Percentiles rank a stretch among this genome's conserved stretches.
These are phyloP conservation scores for Lamellibrachia columna DNA, from an alignment of 2,888 invertebrate genomes.

Conservation along the genomic window DNA sequence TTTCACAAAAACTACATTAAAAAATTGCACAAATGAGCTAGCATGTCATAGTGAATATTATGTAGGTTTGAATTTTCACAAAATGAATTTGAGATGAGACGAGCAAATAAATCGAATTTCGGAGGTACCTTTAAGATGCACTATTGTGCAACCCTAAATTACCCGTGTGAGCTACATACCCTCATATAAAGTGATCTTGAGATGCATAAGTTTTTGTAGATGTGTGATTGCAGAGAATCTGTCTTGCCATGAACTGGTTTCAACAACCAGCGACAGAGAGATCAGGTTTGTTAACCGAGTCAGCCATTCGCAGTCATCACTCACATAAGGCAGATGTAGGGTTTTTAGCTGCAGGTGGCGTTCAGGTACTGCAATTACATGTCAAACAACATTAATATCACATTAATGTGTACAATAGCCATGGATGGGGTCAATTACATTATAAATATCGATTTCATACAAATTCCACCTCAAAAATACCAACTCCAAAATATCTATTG, in stretches of 20 bases:
- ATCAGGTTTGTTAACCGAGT: neutral
- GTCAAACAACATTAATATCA: neutral
- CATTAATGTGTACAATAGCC: neutral
- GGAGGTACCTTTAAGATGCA: too few species aligned
- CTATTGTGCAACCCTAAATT: too few species aligned
- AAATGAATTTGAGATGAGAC: too few species aligned
- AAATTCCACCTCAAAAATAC: too few species aligned
- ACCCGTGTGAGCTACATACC: neutral
- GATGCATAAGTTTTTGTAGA: neutral
- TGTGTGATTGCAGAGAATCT: neutral
- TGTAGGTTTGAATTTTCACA: too few species aligned
- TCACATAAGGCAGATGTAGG: neutral
- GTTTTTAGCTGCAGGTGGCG: neutral
- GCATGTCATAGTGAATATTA: too few species aligned
- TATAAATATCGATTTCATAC: too few species aligned
- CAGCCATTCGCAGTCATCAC: neutral
- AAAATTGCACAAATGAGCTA: too few species aligned
- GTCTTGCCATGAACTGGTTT: neutral
- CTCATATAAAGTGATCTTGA: neutral
- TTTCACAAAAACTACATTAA: too few species aligned
- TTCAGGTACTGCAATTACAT: conserved; percentile 2
- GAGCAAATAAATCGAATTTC: too few species aligned
- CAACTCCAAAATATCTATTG: too few species aligned
- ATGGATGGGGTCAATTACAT: too few species aligned
- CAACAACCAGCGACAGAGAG: neutral